Base-by-base conservation (phyloP, 2,888 invertebrate species). In the Rapana venosa region DNA sequence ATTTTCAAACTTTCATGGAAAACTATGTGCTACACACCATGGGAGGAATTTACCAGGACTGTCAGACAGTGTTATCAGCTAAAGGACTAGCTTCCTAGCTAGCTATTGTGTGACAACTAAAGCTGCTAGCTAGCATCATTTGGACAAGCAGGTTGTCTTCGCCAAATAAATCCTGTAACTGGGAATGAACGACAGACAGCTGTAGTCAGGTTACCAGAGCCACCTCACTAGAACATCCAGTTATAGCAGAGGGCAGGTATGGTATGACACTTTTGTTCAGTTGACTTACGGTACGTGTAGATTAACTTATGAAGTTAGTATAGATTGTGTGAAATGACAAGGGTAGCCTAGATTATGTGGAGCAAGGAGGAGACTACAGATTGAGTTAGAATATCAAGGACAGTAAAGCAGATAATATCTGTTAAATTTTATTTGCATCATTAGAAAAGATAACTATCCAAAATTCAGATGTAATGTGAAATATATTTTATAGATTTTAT, bases 241-340 rank as follows among this genome's bases (percentile, higher is more conserved):
- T 79, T 79, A 79, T 32, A 32, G 32, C 79, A 35, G 79, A 79
- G 26, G 79, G 13, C 79, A 79, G 79, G 79, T 79, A 79, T 79
- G 79, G 79, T 79, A 79, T 79, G 79, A 79, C 79, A n/a, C 83
- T 79, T 79, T 79, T 79, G 79, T 79, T 79, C 22, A 35, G 32
- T 13, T 79, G 79, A 35, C 32, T 32, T 35, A 35, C 15, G 79
- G 17, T 22, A 22, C 30, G 30, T 74, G 30, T 79, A 79, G 13
- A 79, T 79, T 74, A 74, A 11, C 11, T 30, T 30, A 74, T n/a
- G 74, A n/a, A 26, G 74, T 61, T 61, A 13, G 74, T 74, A 20
- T 74, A 11, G 11, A n/a, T 30, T n/a, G n/a, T n/a, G n/a, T n/a
- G 30, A 26, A 17, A 26, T 22, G 13, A 30, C 17, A 74, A n/a